Conservation (phyloP, 2,113 vertebrate genomes). For the Chaenocephalus aceratus region DNA sequence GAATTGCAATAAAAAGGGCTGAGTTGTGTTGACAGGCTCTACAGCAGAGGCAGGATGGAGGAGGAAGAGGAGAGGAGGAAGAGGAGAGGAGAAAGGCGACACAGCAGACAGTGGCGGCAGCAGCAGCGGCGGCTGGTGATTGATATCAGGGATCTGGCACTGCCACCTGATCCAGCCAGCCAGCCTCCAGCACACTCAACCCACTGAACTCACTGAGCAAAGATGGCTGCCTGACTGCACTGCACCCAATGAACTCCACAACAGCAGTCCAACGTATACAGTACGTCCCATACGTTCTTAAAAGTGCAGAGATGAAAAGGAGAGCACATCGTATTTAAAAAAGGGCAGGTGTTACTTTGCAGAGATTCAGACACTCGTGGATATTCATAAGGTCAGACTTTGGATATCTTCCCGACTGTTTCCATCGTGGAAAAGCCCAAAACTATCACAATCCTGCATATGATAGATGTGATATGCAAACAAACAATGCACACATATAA, state of each 20-base stretch:
- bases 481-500: constrained; percentile 6
- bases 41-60: constrained; percentile 37
- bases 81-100: constrained; percentile 52
- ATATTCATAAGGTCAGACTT: constrained; percentile 7
- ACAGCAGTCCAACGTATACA: constrained; percentile 45
- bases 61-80: not conserved
- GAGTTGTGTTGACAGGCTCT: constrained; percentile 56
- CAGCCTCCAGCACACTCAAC: constrained; percentile 80
- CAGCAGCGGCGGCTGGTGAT: constrained; percentile 71
- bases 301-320: constrained; percentile 2
- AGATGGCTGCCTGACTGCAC: constrained; percentile 79
- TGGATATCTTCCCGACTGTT: not conserved
- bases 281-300: constrained; percentile 26
- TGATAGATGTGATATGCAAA: constrained; percentile 22
- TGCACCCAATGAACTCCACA: constrained; percentile 78
- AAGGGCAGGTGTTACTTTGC: constrained; percentile 9
- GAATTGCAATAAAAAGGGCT: constrained; percentile 32
- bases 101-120: constrained; percentile 64
- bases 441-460: not conserved
- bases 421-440: not conserved
- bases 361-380: not conserved
- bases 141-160: constrained; percentile 84
- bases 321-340: not conserved
- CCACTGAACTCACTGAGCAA: constrained; percentile 75
- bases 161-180: constrained; percentile 81